Evolutionary conservation across 2,113 vertebrate genomes (phyloP), one percentile per base, ranked within the genome.

Genomic region (Sander lucioperca): DNA sequence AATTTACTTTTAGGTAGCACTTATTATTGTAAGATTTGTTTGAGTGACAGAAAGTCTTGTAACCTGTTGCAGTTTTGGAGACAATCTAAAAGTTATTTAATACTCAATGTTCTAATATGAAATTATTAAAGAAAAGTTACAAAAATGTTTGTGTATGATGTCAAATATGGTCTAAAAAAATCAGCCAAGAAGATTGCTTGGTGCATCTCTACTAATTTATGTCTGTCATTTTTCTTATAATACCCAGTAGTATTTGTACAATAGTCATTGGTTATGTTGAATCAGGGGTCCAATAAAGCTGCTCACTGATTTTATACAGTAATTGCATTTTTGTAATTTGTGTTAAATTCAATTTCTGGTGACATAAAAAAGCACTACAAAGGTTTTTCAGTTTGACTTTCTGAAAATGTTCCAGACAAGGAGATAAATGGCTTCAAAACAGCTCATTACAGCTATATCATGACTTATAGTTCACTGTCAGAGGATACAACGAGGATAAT

Each of bases 371-470:
- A 43, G 10, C 47, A 53, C 5, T 1, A 36, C 63, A 50, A 64
- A 70, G 16, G 25, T 33, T 63, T 57, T 58, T 16, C 0, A 8
- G 9, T 48, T 47, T 51, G 2, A 16, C 3, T 43, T 76, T 62
- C 61, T 61, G 30, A 47, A 69, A 0, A 1, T 18, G 11, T 43
- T 54, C 9, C 21, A 15, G 39, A 61, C 30, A 14, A 15, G 15
- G 15, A 75, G 74, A 62, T 19, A 57, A 77, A 78, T 59, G 15
- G 15, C 39, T 59, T 56, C 53, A 83, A 62, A 78, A 58, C 39
- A 76, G 21, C 30, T 73, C 12, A 72, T 70, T 79, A 62, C 39
- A 74, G 57, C 21, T 54, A 80, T 67, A 78, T 67, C 62, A 76
- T 64, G 47, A 65, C 50, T 51, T 71, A 62, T 39, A 39, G 62